Base-by-base conservation (phyloP, 2,797 vertebrate species). In the Ctenochaetus hawaiiensis region DNA sequence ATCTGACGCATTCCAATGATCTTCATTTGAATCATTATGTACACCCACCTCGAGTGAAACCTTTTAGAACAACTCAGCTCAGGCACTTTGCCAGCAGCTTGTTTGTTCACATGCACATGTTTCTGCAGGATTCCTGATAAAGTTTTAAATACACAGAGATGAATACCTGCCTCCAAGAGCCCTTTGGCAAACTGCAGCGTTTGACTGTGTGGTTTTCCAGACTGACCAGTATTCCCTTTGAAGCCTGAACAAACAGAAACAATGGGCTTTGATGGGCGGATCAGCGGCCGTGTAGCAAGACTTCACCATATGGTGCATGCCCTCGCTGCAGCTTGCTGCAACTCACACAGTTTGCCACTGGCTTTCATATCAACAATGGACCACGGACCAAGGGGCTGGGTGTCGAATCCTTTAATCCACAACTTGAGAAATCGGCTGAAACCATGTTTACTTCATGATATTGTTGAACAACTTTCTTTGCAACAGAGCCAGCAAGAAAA, bases 221-320 rank as follows among this genome's bases (percentile, higher is more conserved):
- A 82, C 84, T 91, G 91, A 92, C 90, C 90, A 70, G 67, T 67
- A 72, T 87, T 91, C 88, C 77, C 89, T 95, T 93, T 95, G 92
- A 93, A 94, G 91, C 83, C 54, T 23, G 89, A 93, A 94, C 92
- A 95, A 94, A 95, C 78, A 65, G 63, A 86, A 86, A 92, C 90
- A 87, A 91, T 91, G 70, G 83, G 87, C 89, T 94, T 93, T 94
- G 92, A 94, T 93, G 87, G 90, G 70, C 70, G 65, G 84, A 93
- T 93, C 83, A 89, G 89, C 82, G 67, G 69, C 77, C 63, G 69
- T 41, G 81, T 69, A 67, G 85, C 90, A 87, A 83, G 81, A 89
- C 77, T 75, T 78, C 86, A 91, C 89, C 93, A 94, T 93, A 94
- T 93, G 93, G 87, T 87, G 87, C 91, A 61, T 90, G 92, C 61